phyloP scores from a whole-genome alignment of 2,797 vertebrate species.

The Argya squamiceps region DNA sequence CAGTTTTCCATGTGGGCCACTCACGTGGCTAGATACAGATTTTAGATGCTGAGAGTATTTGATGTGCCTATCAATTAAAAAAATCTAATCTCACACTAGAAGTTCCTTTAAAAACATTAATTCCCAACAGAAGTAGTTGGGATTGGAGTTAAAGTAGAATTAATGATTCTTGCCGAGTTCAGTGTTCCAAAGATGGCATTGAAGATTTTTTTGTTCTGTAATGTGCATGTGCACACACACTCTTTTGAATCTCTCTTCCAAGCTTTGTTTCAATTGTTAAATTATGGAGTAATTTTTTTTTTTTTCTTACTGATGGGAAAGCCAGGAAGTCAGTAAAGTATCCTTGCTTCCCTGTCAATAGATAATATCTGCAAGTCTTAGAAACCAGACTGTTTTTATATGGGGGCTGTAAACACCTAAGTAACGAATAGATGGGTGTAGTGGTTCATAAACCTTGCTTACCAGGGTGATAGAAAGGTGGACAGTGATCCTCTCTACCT shows the following conservation, averaged over 20 bases:
- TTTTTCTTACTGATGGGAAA: not conserved
- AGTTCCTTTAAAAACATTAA: not conserved
- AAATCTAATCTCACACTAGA: not conserved
- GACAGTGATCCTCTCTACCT: not conserved
- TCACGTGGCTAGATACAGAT: rapidly evolving
- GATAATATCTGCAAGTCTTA: not conserved
- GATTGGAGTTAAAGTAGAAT: not conserved
- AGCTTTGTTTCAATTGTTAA: not conserved
- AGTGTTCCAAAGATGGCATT: not conserved
- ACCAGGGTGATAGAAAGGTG: not conserved
- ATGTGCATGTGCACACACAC: rapidly evolving
- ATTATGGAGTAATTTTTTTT: not conserved
- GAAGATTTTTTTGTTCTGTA: not conserved
- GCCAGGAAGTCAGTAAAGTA: not conserved
- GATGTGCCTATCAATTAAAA: not conserved
- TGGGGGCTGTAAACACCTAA: not conserved
- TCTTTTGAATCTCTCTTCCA: not conserved
- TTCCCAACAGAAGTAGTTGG: not conserved
- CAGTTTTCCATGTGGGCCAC: not conserved
- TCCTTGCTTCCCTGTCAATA: not conserved
- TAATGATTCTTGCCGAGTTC: not conserved
- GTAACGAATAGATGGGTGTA: not conserved
- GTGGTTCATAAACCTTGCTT: not conserved
- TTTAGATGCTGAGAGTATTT: not conserved
- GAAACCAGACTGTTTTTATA: not conserved